A percentile compares a stretch with the other conserved stretches of the same genome.
Conservation (phyloP, 2,113 vertebrate genomes). For the Pluvialis apricaria region DNA sequence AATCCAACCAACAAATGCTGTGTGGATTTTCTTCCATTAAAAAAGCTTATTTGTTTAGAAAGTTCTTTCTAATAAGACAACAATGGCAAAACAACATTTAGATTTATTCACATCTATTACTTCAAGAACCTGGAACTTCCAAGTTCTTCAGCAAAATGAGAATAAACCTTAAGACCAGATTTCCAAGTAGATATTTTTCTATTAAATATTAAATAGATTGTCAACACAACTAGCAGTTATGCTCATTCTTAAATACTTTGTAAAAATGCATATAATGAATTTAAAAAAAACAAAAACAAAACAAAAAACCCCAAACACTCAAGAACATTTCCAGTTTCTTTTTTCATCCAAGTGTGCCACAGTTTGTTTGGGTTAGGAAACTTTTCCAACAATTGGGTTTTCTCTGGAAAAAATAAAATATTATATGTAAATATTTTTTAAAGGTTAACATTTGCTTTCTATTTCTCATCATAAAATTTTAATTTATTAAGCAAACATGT, state of each 20-base stretch:
- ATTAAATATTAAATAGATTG: slow-evolving; percentile 81
- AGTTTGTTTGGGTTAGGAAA: slow-evolving; percentile 73
- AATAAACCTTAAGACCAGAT: slow-evolving; percentile 46
- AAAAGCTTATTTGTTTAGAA: slow-evolving; percentile 67
- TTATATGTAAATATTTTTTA: background rate
- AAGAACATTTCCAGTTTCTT: slow-evolving; percentile 70
- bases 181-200: slow-evolving; percentile 47
- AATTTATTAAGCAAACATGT: background rate
- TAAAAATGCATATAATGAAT: slow-evolving; percentile 43
- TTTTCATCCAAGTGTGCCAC: slow-evolving; percentile 28
- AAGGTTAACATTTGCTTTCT: background rate
- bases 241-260: slow-evolving; percentile 72
- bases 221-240: slow-evolving; percentile 58
- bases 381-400: slow-evolving; percentile 94
- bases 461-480: background rate
- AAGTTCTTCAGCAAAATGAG: slow-evolving; percentile 62
- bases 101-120: slow-evolving; percentile 49
- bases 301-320: background rate
- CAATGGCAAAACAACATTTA: slow-evolving; percentile 26
- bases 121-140: slow-evolving; percentile 51
- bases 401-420: slow-evolving; percentile 75
- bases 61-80: slow-evolving; percentile 55
- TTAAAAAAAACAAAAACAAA: slow-evolving; percentile 30
- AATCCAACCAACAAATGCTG: slow-evolving; percentile 24
- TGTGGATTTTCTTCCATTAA: slow-evolving; percentile 54